A percentile compares a stretch with the other conserved stretches of the same genome.
Conservation (phyloP, 2,888 invertebrate species). For the Coelinius sp. region DNA sequence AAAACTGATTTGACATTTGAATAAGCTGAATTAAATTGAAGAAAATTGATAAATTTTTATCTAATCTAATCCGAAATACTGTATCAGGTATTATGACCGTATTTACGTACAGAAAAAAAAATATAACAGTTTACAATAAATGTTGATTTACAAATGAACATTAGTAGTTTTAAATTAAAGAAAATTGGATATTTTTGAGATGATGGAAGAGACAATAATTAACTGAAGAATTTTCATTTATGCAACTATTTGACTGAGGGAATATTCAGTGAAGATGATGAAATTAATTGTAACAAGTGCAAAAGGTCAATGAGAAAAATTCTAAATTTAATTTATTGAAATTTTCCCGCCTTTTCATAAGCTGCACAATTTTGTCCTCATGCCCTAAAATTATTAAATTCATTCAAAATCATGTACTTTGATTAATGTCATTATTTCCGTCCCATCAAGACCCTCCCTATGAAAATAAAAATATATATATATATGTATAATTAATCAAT, state of each 20-base stretch:
- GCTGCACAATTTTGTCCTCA: neutral
- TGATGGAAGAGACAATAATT: neutral
- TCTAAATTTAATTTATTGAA: neutral
- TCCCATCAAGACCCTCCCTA: neutral
- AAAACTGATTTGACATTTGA: slow-evolving; percentile 34
- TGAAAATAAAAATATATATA: slow-evolving; percentile 56
- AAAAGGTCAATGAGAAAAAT: no score
- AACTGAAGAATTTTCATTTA: neutral
- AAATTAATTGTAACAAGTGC: neutral
- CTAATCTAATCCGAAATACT: slow-evolving; percentile 70
- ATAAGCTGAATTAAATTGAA: slow-evolving; percentile 43
- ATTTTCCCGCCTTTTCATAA: neutral
- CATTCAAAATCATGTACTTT: neutral
- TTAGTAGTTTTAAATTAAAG: slow-evolving; percentile 46
- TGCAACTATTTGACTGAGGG: neutral
- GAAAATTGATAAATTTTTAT: slow-evolving; percentile 52
- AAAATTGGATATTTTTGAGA: neutral
- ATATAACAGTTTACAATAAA: slow-evolving; percentile 38
- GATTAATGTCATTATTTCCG: neutral
- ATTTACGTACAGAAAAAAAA: slow-evolving; percentile 58
- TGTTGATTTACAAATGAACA: slow-evolving; percentile 52
- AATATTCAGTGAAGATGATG: neutral
- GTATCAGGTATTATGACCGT: slow-evolving; percentile 69
- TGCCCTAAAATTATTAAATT: neutral
- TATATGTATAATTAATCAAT: slow-evolving; percentile 35